A percentile compares a stretch with the other conserved stretches of the same genome.
Evolutionary conservation across 2,888 invertebrate species (phyloP).

Genomic region (Acanthosepion esculentum): DNA sequence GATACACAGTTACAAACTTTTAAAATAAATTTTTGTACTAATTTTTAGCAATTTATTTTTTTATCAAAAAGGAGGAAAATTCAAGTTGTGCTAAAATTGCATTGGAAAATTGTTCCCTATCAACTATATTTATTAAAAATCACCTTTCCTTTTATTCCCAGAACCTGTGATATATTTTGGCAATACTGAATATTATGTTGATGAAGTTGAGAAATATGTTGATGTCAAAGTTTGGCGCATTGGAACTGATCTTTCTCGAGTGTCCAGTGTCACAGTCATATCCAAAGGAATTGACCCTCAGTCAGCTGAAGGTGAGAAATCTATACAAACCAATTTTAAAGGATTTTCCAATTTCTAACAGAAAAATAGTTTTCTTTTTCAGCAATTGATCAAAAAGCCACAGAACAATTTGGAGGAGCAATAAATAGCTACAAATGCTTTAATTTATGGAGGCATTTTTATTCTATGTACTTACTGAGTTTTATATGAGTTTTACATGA

Average conservation of each 20-base stretch:
- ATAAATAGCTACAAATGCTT: too few species aligned
- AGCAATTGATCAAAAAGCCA: too few species aligned
- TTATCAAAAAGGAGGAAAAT: too few species aligned
- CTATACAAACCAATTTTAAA: neutral
- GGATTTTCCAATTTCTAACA: neutral
- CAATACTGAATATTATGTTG: constrained; percentile 66
- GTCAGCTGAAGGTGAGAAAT: constrained; percentile 69
- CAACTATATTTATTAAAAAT: neutral
- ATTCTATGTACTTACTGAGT: too few species aligned
- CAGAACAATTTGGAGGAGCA: too few species aligned
- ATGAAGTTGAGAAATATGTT: constrained; percentile 71
- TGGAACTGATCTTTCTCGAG: constrained; percentile 72
- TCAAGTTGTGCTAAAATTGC: neutral
- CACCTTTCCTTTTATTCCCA: constrained; percentile 55
- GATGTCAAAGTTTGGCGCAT: constrained; percentile 71
- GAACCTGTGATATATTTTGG: constrained; percentile 74
- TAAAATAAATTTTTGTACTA: too few species aligned
- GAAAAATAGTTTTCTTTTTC: neutral
- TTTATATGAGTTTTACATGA: too few species aligned
- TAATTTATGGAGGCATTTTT: too few species aligned
- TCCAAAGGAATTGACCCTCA: constrained; percentile 64
- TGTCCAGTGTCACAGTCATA: constrained; percentile 72
- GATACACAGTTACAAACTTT: too few species aligned
- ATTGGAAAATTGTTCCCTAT: neutral
- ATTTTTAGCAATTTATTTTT: too few species aligned